Base-by-base conservation (phyloP, 2,888 invertebrate genomes). In the Microctonus hyperodae region DNA sequence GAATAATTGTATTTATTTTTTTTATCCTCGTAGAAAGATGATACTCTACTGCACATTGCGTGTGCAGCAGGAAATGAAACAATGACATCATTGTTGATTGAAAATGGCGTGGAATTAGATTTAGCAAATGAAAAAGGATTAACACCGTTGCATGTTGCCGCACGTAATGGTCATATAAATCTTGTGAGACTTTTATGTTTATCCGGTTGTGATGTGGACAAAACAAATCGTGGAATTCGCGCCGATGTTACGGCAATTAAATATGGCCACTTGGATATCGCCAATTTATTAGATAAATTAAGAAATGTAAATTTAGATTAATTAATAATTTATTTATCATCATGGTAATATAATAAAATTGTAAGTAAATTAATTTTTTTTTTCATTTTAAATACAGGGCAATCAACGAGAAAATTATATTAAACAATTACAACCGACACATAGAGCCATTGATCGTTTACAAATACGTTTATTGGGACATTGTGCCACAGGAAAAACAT, bases 191-290 rank as follows among this genome's bases (percentile, higher is more conserved):
- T 89, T 78, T 85, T 93, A 57, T 90, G 92, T 75, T 86, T 91
- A 71, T 89, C 91, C 67, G 91, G 92, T 50, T 91, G 91, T 75
- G 88, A 90, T 74, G 88, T 90, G 55, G 90, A 91, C 74, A 87
- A 88, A 68, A 87, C 88, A 59, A 90, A 90, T 81, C 86, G 87
- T 75, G 91, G 91, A 61, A 89, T 92, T 62, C 88, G 90, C 55
- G 91, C 92, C 4, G 92, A 92, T 78, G 90, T 92, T 48, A 90
- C 91, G 73, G 92, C 92, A n/a, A 84, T 92, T 62, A 91, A 92
- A 76, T 88, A 91, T 76, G 91, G 92, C 22, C 88, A 90, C 80
- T 88, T 88, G 68, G 88, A 90, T 69, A 90, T 92, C 64, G 90
- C 90, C 20, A 89, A 89, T 71, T 84, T 93, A 40, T 83, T 93